phyloP scores from a whole-genome alignment of 2,113 vertebrate species.

The Pangasianodon hypophthalmus region DNA sequence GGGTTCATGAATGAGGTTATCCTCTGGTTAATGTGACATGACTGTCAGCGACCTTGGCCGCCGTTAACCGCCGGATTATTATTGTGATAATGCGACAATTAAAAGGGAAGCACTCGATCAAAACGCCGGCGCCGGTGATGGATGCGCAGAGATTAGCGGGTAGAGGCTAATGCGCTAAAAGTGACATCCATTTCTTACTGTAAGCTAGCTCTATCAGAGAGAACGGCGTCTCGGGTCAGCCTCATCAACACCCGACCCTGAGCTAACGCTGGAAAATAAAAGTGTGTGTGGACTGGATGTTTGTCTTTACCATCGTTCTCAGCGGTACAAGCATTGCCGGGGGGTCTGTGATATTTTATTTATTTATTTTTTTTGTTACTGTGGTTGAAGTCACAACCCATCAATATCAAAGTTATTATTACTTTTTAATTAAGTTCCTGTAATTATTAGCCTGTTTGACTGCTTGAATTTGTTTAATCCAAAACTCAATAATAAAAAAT shows the following conservation, averaged over 20 bases:
- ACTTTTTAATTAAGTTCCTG: no score
- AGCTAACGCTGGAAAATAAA: conserved; percentile 64
- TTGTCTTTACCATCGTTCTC: neutral
- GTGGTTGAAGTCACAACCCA: no score
- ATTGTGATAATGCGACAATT: conserved; percentile 78
- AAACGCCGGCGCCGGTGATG: conserved; percentile 63
- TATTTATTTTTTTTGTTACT: no score
- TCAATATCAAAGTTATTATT: no score
- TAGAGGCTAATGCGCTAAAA: conserved; percentile 68
- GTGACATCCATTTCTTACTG: conserved; percentile 63
- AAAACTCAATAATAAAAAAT: no score
- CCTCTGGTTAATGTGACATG: conserved; percentile 77
- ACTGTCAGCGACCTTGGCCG: conserved; percentile 74
- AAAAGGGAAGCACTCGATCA: conserved; percentile 70
- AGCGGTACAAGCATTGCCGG: neutral
- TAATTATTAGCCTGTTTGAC: no score
- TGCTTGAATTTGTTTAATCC: no score
- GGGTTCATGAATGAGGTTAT: conserved; percentile 67
- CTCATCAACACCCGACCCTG: conserved; percentile 67
- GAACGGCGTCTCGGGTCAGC: conserved; percentile 38
- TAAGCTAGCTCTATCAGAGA: conserved; percentile 41
- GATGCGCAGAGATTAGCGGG: conserved; percentile 67
- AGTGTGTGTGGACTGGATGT: conserved; percentile 52
- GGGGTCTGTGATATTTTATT: neutral
- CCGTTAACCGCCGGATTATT: conserved; percentile 76